These are phyloP conservation scores for Aporrectodea caliginosa DNA, from an alignment of 1,140 invertebrate species.

Conservation along the genomic window DNA sequence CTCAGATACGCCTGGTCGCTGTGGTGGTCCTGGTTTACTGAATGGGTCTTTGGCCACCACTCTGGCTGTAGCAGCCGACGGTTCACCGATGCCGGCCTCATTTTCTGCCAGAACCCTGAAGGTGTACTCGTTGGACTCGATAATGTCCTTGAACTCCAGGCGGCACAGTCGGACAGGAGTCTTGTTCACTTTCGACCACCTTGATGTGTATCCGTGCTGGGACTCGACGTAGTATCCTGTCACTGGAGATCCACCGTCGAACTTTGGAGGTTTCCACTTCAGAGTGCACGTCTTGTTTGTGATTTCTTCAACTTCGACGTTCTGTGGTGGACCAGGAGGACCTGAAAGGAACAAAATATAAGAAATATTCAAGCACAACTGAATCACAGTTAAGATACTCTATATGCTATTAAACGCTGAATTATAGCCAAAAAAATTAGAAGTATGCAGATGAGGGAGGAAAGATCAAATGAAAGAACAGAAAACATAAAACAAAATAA, in stretches of 20 bases:
- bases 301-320: conserved; percentile 76
- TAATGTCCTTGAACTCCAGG: conserved; percentile 77
- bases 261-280: conserved; percentile 81
- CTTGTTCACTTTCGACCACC: conserved; percentile 58
- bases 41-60: conserved; percentile 90
- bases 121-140: conserved; percentile 74
- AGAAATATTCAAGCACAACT: too few relatives aligned
- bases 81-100: conserved; percentile 45
- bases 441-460: too few relatives aligned
- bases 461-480: neutral
- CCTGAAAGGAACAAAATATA: too few relatives aligned
- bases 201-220: conserved; percentile 78
- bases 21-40: conserved; percentile 57
- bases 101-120: conserved; percentile 52
- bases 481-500: neutral
- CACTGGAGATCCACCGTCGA: conserved; percentile 69
- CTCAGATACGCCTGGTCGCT: conserved; percentile 76
- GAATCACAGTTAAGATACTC: too few relatives aligned
- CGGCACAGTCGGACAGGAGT: neutral
- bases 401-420: too few relatives aligned
- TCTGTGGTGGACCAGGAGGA: conserved; percentile 80
- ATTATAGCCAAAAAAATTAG: too few relatives aligned
- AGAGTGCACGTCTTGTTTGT: conserved; percentile 88
- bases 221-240: conserved; percentile 83
- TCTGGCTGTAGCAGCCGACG: conserved; percentile 71